Conservation (phyloP, 2,888 invertebrate species). For the Cheilosia grossa region DNA sequence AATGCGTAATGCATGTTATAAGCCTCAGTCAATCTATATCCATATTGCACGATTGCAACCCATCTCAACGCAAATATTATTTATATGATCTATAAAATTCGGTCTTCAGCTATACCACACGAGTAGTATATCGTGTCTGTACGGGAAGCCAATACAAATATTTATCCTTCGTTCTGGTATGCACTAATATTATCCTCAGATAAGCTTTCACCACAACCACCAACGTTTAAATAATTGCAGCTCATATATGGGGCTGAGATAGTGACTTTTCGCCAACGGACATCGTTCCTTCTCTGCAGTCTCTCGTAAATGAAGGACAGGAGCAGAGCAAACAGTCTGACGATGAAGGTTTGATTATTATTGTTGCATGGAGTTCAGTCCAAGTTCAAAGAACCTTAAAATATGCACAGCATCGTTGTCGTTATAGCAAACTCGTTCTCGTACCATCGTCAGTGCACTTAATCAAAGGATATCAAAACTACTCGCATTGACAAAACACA, state of each 20-base stretch:
- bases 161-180: constrained; percentile 36
- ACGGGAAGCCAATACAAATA: constrained; percentile 59
- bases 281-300: not conserved
- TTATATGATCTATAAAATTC: constrained; percentile 42
- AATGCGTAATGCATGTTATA: no score
- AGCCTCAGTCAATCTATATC: not conserved
- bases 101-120: constrained; percentile 8
- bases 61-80: constrained; percentile 40
- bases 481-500: constrained; percentile 4
- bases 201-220: constrained; percentile 42
- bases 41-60: constrained; percentile 14
- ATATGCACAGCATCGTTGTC: not conserved
- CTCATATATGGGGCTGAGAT: constrained; percentile 12
- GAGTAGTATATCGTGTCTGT: constrained; percentile 21
- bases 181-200: constrained; percentile 50
- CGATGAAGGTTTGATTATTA: constrained; percentile 18
- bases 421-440: constrained; percentile 8
- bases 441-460: constrained; percentile 14
- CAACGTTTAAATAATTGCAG: constrained; percentile 19
- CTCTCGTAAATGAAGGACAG: not conserved
- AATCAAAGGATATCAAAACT: constrained; percentile 8
- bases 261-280: not conserved
- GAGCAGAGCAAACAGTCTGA: constrained; percentile 7
- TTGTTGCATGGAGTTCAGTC: constrained; percentile 34
- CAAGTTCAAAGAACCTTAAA: constrained; percentile 21